Evolutionary conservation across 1,140 invertebrate species (phyloP).

Genomic region (Drosophila hydei): DNA sequence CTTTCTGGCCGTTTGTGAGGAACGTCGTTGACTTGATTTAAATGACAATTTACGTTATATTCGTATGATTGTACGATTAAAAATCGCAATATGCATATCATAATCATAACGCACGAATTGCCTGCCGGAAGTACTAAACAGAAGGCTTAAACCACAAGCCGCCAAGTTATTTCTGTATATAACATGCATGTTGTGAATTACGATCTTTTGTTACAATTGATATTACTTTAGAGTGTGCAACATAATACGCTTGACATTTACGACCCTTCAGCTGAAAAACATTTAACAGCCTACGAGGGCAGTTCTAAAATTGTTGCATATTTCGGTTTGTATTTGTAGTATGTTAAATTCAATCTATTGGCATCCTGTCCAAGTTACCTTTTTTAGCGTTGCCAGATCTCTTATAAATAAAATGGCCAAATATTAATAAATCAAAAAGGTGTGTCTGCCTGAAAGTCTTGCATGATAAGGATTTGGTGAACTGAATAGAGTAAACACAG

Average conservation of each 20-base stretch:
- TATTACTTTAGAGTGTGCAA: constrained; percentile 36
- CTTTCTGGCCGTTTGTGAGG: constrained; percentile 33
- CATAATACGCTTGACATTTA: constrained; percentile 47
- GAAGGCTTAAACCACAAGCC: constrained; percentile 45
- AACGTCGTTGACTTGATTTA: constrained; percentile 52
- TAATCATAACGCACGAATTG: constrained; percentile 54
- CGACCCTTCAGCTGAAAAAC: constrained; percentile 49
- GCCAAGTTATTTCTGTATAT: constrained; percentile 7
- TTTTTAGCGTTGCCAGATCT: neutral
- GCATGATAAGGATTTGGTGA: neutral
- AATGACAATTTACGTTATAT: constrained; percentile 69
- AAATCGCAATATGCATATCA: constrained; percentile 70
- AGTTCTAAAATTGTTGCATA: constrained; percentile 7
- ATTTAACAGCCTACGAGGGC: constrained; percentile 20
- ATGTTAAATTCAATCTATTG: neutral
- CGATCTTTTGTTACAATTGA: constrained; percentile 10
- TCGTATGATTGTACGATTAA: constrained; percentile 57
- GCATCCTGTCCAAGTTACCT: neutral
- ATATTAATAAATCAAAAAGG: neutral
- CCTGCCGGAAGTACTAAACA: constrained; percentile 58
- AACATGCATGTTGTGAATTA: constrained; percentile 15
- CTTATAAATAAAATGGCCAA: neutral
- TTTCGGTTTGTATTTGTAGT: neutral
- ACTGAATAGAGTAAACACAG: neutral
- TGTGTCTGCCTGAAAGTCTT: neutral